These are phyloP conservation scores for Meloidogyne floridensis DNA, from an alignment of 1,140 invertebrate species.

Conservation along the genomic window DNA sequence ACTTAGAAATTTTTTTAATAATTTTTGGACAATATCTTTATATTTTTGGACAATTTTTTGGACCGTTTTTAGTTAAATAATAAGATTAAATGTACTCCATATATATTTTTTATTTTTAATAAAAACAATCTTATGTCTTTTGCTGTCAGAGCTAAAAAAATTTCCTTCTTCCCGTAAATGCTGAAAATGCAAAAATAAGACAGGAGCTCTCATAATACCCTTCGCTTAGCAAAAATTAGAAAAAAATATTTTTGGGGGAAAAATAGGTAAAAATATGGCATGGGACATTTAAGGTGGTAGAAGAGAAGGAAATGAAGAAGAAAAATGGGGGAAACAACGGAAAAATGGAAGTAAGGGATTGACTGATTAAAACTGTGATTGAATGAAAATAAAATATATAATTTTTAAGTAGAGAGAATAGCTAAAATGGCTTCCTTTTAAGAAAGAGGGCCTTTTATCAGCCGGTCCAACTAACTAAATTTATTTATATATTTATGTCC, in stretches of 20 bases:
- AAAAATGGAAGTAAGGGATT: too few species aligned
- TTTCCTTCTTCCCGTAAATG: background rate
- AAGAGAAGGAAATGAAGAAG: too few species aligned
- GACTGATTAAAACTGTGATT: too few species aligned
- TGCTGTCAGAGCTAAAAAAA: background rate
- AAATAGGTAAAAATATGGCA: too few species aligned
- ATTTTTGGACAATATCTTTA: too few species aligned
- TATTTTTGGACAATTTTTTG: too few species aligned
- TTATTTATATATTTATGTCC: background rate
- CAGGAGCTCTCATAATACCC: background rate
- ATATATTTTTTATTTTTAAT: conserved; percentile 7
- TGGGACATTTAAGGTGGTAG: too few species aligned
- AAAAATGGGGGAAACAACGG: too few species aligned
- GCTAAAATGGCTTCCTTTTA: background rate
- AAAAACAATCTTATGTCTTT: background rate
- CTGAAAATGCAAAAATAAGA: conserved; percentile 1
- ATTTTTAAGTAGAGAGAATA: background rate
- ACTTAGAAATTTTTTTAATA: too few species aligned
- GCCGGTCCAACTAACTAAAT: background rate
- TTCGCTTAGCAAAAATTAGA: background rate
- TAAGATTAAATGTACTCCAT: background rate
- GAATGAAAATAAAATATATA: too few species aligned
- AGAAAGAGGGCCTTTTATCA: background rate
- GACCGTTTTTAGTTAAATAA: too few species aligned
- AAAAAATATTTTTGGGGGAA: background rate